Conservation (phyloP, 1,140 invertebrate species). For the Caerostris darwini region DNA sequence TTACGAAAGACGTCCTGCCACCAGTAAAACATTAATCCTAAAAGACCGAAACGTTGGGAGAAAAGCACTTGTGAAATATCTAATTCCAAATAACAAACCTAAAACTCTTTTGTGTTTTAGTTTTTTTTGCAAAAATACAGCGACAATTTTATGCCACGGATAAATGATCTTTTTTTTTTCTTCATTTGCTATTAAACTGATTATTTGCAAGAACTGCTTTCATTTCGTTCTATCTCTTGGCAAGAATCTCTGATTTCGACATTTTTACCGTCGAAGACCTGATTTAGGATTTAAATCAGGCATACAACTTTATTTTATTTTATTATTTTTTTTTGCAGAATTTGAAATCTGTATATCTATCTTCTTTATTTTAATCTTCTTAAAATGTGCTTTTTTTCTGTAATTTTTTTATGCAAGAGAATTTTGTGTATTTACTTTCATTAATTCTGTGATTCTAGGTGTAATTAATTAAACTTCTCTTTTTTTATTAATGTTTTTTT, state of each 20-base stretch:
- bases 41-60: background rate
- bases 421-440: background rate
- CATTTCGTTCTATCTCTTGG: background rate
- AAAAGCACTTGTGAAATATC: background rate
- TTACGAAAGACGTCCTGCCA: background rate
- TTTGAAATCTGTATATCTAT: slow-evolving; percentile 14
- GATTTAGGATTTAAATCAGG: slow-evolving; percentile 57
- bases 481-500: too few species aligned
- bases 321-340: background rate
- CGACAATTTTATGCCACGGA: background rate
- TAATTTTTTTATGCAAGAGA: background rate
- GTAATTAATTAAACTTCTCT: too few species aligned
- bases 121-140: background rate
- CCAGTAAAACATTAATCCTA: background rate
- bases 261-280: slow-evolving; percentile 4
- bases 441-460: too few species aligned
- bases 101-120: background rate
- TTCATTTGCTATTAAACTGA: background rate
- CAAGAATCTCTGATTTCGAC: slow-evolving; percentile 16
- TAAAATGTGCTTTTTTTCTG: background rate
- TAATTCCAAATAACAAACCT: slow-evolving; percentile 9
- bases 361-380: slow-evolving; percentile 50
- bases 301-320: background rate
- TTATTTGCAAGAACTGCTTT: slow-evolving; percentile 28
- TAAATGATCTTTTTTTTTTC: background rate